Evolutionary conservation across 2,113 vertebrate genomes (phyloP).

Genomic region (Salvator merianae): DNA sequence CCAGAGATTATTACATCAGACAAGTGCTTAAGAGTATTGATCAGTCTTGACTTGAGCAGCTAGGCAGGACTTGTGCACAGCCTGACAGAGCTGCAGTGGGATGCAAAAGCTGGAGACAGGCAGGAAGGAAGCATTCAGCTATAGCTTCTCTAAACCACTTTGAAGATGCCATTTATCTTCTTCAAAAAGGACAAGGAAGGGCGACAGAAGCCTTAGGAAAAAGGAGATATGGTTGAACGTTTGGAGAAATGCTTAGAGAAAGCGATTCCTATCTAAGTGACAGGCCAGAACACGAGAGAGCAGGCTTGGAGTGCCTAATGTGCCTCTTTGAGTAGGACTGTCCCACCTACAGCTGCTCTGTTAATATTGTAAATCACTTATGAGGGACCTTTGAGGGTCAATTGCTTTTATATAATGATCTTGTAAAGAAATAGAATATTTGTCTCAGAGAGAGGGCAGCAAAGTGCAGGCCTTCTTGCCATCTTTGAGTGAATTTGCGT

Average conservation of each 20-base stretch:
- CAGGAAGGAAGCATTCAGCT: slow-evolving; percentile 58
- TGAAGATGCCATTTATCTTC: slow-evolving; percentile 73
- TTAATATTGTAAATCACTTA: not conserved
- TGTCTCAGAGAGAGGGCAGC: not conserved
- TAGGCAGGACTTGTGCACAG: slow-evolving; percentile 41
- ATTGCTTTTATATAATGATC: not conserved
- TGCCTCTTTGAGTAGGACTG: not conserved
- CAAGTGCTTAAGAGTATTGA: slow-evolving; percentile 56
- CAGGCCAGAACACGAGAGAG: not conserved
- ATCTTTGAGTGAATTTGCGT: not conserved
- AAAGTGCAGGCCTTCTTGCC: not conserved
- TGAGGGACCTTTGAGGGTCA: not conserved
- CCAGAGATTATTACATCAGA: slow-evolving; percentile 43
- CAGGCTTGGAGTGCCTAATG: not conserved
- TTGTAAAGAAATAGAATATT: not conserved
- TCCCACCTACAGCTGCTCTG: not conserved
- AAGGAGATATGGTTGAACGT: not conserved
- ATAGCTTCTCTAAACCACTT: slow-evolving; percentile 66
- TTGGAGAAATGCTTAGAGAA: not conserved
- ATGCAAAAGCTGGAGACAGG: slow-evolving; percentile 68
- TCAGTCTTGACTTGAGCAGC: slow-evolving; percentile 51
- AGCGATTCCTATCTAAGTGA: not conserved
- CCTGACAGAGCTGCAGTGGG: slow-evolving; percentile 51
- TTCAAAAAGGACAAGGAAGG: slow-evolving; percentile 56
- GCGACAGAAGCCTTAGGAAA: slow-evolving; percentile 17